Percentiles rank a stretch among this genome's conserved stretches.
Conservation (phyloP, 2,113 vertebrate genomes). For the Aramus guarauna region DNA sequence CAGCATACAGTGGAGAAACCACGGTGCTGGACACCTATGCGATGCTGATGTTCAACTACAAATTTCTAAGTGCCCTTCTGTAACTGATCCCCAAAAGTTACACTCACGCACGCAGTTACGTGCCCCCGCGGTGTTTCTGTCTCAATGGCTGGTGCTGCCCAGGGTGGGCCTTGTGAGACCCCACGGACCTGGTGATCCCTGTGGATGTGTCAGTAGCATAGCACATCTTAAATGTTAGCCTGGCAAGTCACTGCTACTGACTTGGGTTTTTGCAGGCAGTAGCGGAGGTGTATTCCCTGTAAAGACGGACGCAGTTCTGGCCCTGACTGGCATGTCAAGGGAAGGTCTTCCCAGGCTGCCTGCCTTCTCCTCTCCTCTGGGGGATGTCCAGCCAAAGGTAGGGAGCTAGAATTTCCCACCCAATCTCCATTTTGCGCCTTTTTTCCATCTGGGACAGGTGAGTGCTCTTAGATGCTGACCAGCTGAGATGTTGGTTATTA, state of each 20-base stretch:
- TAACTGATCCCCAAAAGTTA: not conserved
- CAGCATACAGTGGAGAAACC: not conserved
- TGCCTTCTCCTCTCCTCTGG: not conserved
- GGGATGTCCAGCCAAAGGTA: not conserved
- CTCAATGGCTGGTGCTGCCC: not conserved
- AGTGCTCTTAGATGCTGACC: not conserved
- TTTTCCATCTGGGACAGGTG: not conserved
- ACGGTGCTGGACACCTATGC: not conserved
- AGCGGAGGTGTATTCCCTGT: not conserved
- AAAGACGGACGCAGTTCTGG: not conserved
- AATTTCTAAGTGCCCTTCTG: not conserved
- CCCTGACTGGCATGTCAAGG: not conserved
- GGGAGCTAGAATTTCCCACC: not conserved
- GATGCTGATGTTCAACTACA: not conserved
- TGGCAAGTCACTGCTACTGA: not conserved
- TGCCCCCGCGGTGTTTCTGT: not conserved
- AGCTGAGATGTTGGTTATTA: not conserved
- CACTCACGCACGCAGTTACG: not conserved
- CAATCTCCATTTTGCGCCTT: not conserved
- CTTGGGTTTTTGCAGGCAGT: not conserved
- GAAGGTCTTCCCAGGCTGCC: not conserved
- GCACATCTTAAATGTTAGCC: not conserved
- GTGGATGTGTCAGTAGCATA: not conserved
- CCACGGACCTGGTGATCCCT: rapidly evolving
- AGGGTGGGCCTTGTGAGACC: rapidly evolving